Conservation (phyloP, 2,113 vertebrate genomes). For the Cynocephalus volans region DNA sequence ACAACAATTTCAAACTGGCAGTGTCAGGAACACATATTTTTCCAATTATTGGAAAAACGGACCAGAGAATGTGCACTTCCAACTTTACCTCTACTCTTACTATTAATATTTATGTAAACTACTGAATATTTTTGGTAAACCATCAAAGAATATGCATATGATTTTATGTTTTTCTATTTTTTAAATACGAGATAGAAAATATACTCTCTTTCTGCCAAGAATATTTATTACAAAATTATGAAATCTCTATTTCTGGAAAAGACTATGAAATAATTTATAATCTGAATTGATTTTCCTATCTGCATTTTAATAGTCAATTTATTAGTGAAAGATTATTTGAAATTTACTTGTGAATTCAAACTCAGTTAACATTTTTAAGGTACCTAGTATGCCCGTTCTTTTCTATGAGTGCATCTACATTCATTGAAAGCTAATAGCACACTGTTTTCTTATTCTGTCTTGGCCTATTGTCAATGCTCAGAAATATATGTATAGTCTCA, state of each 20-base stretch:
- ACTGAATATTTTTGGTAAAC: slow-evolving; percentile 40
- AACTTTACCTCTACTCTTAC: not conserved
- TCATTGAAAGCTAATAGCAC: not conserved
- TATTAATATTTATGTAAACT: slow-evolving; percentile 46
- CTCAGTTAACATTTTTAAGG: slow-evolving; percentile 29
- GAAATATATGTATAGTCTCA: slow-evolving; percentile 68
- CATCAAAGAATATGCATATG: not conserved
- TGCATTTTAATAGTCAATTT: slow-evolving; percentile 30
- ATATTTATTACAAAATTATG: slow-evolving; percentile 49
- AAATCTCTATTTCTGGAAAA: not conserved
- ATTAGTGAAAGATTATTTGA: not conserved
- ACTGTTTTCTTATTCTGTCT: not conserved
- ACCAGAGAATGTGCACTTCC: slow-evolving; percentile 37
- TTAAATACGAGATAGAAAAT: not conserved
- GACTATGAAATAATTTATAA: not conserved
- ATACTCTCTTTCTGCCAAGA: not conserved
- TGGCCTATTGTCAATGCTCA: slow-evolving; percentile 47
- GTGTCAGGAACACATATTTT: slow-evolving; percentile 76
- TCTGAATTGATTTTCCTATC: not conserved
- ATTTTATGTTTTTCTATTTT: not conserved
- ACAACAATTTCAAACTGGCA: slow-evolving; percentile 70
- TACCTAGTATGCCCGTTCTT: not conserved
- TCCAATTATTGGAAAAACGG: slow-evolving; percentile 72
- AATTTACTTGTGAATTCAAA: slow-evolving; percentile 6
- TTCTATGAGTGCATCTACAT: not conserved